A percentile compares a stretch with the other conserved stretches of the same genome.
phyloP scores from a whole-genome alignment of 2,888 invertebrate genomes.

The Liopterus haemorrhoidalis region DNA sequence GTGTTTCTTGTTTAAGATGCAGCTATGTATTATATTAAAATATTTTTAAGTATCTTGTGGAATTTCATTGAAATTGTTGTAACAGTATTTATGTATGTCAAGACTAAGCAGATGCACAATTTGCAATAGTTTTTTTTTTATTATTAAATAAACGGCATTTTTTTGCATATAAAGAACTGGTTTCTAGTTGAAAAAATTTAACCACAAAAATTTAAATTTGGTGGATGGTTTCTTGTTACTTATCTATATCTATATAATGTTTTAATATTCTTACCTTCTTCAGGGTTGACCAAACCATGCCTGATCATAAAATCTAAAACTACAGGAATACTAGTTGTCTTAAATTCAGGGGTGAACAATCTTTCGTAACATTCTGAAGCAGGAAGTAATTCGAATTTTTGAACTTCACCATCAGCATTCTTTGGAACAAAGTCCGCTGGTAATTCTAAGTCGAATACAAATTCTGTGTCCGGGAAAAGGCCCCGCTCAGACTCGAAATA shows the following conservation, averaged over 20 bases:
- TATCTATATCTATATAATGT: slow-evolving; percentile 3
- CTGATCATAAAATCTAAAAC: slow-evolving; percentile 88
- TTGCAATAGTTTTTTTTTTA: too few species aligned
- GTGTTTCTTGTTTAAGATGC: too few species aligned
- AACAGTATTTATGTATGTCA: too few species aligned
- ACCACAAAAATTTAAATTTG: slow-evolving; percentile 1
- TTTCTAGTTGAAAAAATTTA: neutral
- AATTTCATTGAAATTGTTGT: too few species aligned
- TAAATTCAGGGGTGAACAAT: slow-evolving; percentile 78
- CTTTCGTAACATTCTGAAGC: slow-evolving; percentile 77
- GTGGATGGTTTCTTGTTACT: neutral
- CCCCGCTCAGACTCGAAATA: slow-evolving; percentile 91
- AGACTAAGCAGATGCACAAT: too few species aligned
- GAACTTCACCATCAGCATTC: slow-evolving; percentile 92
- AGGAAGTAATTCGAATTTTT: slow-evolving; percentile 79
- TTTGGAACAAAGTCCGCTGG: slow-evolving; percentile 85
- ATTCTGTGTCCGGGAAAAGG: slow-evolving; percentile 89
- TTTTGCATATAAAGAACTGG: slow-evolving; percentile 1
- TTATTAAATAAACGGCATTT: neutral
- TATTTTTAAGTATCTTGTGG: too few species aligned
- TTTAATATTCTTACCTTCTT: slow-evolving; percentile 62
- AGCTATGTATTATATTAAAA: too few species aligned
- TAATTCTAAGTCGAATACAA: slow-evolving; percentile 86
- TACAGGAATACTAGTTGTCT: slow-evolving; percentile 89
- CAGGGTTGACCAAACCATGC: slow-evolving; percentile 81